Base-by-base conservation (phyloP, 1,140 invertebrate genomes). In the Bombus confusus region DNA sequence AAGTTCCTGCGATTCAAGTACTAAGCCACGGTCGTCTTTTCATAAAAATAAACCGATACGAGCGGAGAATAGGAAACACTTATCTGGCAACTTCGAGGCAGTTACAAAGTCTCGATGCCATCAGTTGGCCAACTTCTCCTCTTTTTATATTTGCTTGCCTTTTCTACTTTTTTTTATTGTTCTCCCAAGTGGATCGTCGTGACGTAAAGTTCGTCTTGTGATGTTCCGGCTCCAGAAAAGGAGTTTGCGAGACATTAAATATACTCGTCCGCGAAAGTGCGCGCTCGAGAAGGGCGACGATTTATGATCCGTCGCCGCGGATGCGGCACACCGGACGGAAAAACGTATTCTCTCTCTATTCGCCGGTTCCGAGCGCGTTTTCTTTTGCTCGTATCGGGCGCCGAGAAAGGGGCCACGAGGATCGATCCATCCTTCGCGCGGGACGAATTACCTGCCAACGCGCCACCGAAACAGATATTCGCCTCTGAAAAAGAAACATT, bases 371-470 rank as follows among this genome's bases (percentile, higher is more conserved):
- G 22, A 22, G 34, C 31, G 15, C 41, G 47, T 52, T 71, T 72
- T 73, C 80, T 83, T 91, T 90, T 87, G 81, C 87, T 86, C 88
- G 83, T 90, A 81, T 90, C 85, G 80, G 79, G 37, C n/a, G 34
- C 62, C 64, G 85, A 85, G 79, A 87, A 71, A 76, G 6, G 41
- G n/a, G 13, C 74, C 79, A 83, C 89, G 80, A 83, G 76, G 47
- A 93, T 93, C 89, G 88, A 91, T 92, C 87, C 85, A 93, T 91
- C 91, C 88, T 89, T 91, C 89, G 84, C 73, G 80, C 75, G 76
- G 87, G 90, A 92, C 91, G 92, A 92, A 94, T 94, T 93, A 92
- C 92, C 92, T 92, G 92, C 92, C 91, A 91, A 92, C 87, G 85
- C 83, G 86, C 86, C 87, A 91, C 88, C 88, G 90, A 91, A 91